phyloP scores from a whole-genome alignment of 2,888 invertebrate species.

The Willowsia nigromaculata region DNA sequence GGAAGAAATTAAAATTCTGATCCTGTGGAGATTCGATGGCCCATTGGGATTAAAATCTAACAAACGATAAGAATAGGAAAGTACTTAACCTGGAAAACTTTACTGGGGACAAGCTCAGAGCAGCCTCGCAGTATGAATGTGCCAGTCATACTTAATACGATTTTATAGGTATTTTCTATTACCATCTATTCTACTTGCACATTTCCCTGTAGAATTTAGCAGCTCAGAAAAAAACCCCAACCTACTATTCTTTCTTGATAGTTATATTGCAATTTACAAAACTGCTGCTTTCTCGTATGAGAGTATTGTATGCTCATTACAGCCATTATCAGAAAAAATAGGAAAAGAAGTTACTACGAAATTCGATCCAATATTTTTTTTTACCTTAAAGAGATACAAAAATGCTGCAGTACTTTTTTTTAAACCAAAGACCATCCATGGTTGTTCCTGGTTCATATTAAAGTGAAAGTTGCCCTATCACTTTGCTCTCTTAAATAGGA shows the following conservation, averaged over 20 bases:
- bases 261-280: background rate
- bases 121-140: background rate
- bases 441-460: background rate
- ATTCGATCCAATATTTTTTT: slow-evolving; percentile 23
- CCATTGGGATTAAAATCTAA: slow-evolving; percentile 33
- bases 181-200: background rate
- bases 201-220: background rate
- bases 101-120: background rate
- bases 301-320: background rate
- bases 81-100: background rate
- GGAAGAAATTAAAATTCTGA: slow-evolving; percentile 64
- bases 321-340: background rate
- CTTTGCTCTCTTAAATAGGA: no score
- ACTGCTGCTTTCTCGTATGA: background rate
- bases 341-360: background rate
- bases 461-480: background rate
- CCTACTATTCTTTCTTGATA: background rate
- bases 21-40: slow-evolving; percentile 53
- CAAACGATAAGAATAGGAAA: background rate
- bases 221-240: background rate
- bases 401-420: background rate
- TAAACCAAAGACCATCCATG: background rate
- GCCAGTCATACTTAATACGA: background rate
- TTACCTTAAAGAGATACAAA: background rate
- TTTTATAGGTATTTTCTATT: background rate